Percentiles rank a stretch among this genome's conserved stretches.
These are phyloP conservation scores for Tiliqua scincoides DNA, from an alignment of 2,113 vertebrate genomes.

Conservation along the genomic window DNA sequence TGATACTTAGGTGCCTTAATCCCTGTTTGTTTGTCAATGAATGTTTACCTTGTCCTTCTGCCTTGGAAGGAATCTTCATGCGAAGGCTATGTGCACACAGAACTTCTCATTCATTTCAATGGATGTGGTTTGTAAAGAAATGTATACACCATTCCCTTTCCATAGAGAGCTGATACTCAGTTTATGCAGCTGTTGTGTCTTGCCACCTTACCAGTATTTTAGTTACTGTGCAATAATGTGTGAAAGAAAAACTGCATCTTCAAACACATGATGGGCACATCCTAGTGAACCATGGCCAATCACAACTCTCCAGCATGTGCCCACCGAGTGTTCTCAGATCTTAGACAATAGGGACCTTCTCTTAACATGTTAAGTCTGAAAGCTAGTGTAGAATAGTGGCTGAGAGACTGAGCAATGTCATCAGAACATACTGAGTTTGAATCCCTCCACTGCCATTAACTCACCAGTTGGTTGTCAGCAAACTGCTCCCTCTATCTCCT, in stretches of 20 bases:
- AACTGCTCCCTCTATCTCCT: neutral
- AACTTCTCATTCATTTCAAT: neutral
- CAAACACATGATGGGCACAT: neutral
- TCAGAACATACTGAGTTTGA: neutral
- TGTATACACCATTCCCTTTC: neutral
- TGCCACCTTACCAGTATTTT: neutral
- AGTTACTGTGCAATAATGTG: neutral
- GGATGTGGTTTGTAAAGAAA: neutral
- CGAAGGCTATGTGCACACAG: neutral
- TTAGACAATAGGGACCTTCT: neutral
- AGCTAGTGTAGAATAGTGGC: neutral
- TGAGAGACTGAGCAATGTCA: neutral
- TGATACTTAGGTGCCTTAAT: too few species aligned
- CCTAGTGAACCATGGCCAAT: neutral
- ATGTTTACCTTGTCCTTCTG: too few species aligned
- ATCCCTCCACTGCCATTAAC: neutral
- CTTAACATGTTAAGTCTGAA: neutral
- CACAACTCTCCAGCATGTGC: neutral
- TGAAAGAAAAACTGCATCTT: neutral
- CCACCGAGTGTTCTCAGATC: too few species aligned
- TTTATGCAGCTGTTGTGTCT: neutral
- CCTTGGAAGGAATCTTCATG: too few species aligned
- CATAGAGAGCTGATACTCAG: neutral
- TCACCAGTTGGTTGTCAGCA: neutral
- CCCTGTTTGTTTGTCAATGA: too few species aligned